These are phyloP conservation scores for Pipistrellus nathusii DNA, from an alignment of 2,797 vertebrate species.

Conservation along the genomic window DNA sequence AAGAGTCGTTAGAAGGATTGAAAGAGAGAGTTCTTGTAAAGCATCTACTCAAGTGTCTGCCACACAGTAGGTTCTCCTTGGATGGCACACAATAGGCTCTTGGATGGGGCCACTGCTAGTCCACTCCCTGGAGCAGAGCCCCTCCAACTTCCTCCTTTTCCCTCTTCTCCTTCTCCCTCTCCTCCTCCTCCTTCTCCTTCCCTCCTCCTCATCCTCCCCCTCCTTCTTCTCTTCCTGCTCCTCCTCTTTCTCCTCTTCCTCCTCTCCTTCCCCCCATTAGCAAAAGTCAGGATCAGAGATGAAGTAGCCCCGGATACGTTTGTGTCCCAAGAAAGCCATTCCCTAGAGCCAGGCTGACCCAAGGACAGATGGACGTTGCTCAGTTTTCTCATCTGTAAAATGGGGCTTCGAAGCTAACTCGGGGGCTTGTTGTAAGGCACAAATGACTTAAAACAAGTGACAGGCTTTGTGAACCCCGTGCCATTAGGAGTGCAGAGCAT, in stretches of 20 bases:
- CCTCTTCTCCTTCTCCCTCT: too few species aligned
- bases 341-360: not conserved
- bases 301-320: not conserved
- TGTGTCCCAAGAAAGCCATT: not conserved
- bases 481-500: not conserved
- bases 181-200: rapidly evolving
- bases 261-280: not conserved
- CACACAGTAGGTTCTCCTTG: not conserved
- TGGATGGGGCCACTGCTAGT: not conserved
- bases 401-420: not conserved
- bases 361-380: not conserved
- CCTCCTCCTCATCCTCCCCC: too few species aligned
- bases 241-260: too few species aligned
- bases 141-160: not conserved
- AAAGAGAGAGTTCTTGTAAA: not conserved
- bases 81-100: not conserved
- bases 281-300: not conserved
- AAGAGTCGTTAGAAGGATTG: not conserved
- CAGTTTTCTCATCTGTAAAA: not conserved
- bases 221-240: not conserved
- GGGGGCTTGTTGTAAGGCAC: not conserved
- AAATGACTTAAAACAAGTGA: not conserved
- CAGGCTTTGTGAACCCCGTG: not conserved
- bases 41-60: not conserved
- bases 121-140: not conserved